Base-by-base conservation (phyloP, 2,888 invertebrate genomes). In the Tetramorium bicarinatum region DNA sequence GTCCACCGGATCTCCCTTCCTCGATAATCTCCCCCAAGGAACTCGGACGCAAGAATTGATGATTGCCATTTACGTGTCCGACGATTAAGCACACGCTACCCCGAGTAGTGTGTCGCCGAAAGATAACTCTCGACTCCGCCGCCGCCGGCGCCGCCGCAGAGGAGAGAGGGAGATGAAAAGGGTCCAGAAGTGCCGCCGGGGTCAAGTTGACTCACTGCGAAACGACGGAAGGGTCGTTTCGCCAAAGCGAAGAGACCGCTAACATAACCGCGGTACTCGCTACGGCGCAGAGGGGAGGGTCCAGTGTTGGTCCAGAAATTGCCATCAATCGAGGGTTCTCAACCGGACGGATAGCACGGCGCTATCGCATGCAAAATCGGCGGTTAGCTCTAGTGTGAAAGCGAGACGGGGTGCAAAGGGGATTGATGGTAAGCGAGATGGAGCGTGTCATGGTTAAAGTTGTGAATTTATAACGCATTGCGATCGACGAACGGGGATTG, bases 381-480 rank as follows among this genome's bases (percentile, higher is more conserved):
- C 21, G 52, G 38, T 13, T 21, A 21, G 21, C 7, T 11, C 3
- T 34, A 38, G 25, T 18, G 25, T 52, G 79, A 61, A 71, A 54
- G 21, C 56, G 38, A 25, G 21, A 59, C 44, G 61, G n/a, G 29
- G 61, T n/a, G 29, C 61, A 47, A 62, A 62, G 61, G 75, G 64
- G n/a, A n/a, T 61, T 41, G 49, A 38, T n/a, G 29, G 29, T n/a
- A 41, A 62, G 34, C 41, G 25, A 54, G 61, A 13, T 21, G 29
- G 54, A 47, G 52, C 47, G 52, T 25, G 49, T 62, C 56, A 61
- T 34, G 66, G 29, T 54, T 21, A 52, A 52, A 47, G 66, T 85
- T 84, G 83, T 87, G 81, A 89, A 87, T 87, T 87, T 69, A 74
- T 89, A 86, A 88, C 62, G 64, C 64, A n/a, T 59, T 34, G 69